Evolutionary conservation across 1,140 invertebrate genomes (phyloP).

Genomic region (Trigoniulus corallinus): DNA sequence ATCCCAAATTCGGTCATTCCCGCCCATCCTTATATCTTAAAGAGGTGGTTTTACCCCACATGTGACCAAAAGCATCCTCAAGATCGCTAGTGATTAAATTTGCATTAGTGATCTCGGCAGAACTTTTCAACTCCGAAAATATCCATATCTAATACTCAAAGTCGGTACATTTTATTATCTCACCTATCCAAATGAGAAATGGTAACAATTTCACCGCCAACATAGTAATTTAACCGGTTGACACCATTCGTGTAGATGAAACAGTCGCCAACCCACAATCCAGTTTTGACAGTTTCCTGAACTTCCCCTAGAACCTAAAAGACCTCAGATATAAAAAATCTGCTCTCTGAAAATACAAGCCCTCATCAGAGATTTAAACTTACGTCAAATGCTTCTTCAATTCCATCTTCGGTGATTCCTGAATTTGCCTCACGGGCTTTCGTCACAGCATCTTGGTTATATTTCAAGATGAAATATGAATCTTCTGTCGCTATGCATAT

Average conservation of each 20-base stretch:
- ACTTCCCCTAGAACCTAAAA: constrained; percentile 65
- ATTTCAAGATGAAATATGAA: constrained; percentile 88
- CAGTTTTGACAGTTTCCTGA: constrained; percentile 85
- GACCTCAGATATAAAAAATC: constrained; percentile 10
- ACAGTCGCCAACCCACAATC: constrained; percentile 96
- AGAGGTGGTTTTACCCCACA: no score
- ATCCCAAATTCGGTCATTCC: no score
- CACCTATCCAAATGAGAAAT: constrained; percentile 87
- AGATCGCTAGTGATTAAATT: no score
- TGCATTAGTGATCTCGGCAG: not conserved
- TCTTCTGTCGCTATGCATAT: constrained; percentile 91
- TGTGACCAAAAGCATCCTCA: no score
- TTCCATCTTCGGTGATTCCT: constrained; percentile 73
- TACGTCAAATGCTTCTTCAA: constrained; percentile 94
- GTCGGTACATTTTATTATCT: no score
- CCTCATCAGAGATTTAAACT: constrained; percentile 13
- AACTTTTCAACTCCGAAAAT: not conserved
- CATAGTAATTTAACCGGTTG: constrained; percentile 96
- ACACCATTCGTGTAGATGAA: constrained; percentile 98
- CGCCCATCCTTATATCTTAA: no score
- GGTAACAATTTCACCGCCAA: constrained; percentile 96
- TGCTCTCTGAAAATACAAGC: constrained; percentile 7
- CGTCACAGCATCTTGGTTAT: constrained; percentile 57
- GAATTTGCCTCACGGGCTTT: constrained; percentile 54
- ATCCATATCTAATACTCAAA: not conserved